Evolutionary conservation across 2,888 invertebrate genomes (phyloP).

Genomic region (Camptogramma bilineatum): DNA sequence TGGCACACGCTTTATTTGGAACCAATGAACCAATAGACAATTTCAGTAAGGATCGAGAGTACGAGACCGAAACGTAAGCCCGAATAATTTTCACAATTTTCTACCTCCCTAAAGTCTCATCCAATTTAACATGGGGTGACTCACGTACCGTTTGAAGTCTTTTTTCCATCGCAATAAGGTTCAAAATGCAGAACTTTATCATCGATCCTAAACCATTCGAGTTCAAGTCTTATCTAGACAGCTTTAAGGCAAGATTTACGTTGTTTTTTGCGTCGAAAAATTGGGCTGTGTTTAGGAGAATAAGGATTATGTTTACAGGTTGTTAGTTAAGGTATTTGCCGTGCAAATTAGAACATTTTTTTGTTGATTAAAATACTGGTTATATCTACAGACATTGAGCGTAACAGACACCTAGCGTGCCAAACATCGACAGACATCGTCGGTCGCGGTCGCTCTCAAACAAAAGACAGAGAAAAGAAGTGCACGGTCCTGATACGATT

Average conservation of each 20-base stretch:
- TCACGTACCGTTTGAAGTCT: constrained; percentile 3
- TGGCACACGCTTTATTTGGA: too few relatives aligned
- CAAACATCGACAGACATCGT: too few relatives aligned
- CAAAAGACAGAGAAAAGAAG: too few relatives aligned
- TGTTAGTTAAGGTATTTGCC: constrained; percentile 3
- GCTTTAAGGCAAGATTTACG: constrained; percentile 3
- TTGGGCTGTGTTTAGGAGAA: constrained; percentile 1
- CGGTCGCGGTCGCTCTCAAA: too few relatives aligned
- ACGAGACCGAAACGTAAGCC: background rate
- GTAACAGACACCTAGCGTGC: too few relatives aligned
- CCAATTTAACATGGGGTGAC: constrained; percentile 6
- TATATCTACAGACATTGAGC: too few relatives aligned
- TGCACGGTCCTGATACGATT: too few relatives aligned
- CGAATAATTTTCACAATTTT: constrained; percentile 1
- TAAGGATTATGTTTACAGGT: constrained; percentile 8
- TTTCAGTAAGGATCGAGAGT: too few relatives aligned
- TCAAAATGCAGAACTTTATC: background rate
- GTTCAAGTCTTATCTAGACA: constrained; percentile 7
- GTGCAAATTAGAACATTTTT: constrained; percentile 8
- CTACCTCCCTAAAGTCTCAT: constrained; percentile 14
- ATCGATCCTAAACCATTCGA: constrained; percentile 6
- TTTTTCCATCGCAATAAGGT: constrained; percentile 13
- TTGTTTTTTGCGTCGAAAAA: background rate
- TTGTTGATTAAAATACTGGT: constrained; percentile 1
- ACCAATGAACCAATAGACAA: too few relatives aligned